Base-by-base conservation (phyloP, 2,888 invertebrate species). In the Catonia carolina region DNA sequence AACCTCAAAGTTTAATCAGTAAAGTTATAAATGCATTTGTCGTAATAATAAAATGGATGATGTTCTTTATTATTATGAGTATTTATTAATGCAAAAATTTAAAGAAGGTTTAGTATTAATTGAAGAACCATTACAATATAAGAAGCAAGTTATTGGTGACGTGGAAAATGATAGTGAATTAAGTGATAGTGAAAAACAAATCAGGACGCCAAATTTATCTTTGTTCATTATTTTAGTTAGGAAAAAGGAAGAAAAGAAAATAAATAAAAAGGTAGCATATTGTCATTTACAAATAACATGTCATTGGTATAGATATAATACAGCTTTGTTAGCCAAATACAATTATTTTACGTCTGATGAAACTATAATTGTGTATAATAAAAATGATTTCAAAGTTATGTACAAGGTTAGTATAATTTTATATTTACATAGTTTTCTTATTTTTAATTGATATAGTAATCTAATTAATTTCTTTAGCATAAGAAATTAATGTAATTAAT, bases 41-140 rank as follows among this genome's bases (percentile, higher is more conserved):
- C n/a, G n/a, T n/a, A n/a, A n/a, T n/a, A n/a, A n/a, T n/a, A n/a
- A n/a, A n/a, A 27, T 27, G 4, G 8, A 6, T 4, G 27, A 27
- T 27, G 45, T 45, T 17, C 45, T 45, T 10, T 45, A 45, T 45
- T 45, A 45, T 45, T 45, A 45, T 45, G 45, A 45, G 22, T 45
- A 45, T 45, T 18, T 45, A 20, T n/a, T 45, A 45, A 45, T 45
- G 45, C 23, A 45, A 22, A 45, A 45, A 14, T 23, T 45, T 2
- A 45, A 45, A 20, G 45, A 45, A 15, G 45, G 45, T 14, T 17
- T 45, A 20, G 22, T 45, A 23, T 18, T 45, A 5, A 23, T 45
- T 1, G 45, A 45, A 45, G 27, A 22, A 14, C 23, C 45, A 5
- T 23, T 45, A 22, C 4, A 22, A 7, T 23, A 22, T 22, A 15